Evolutionary conservation across 2,797 vertebrate species (phyloP).

Genomic region (Moxostoma hubbsi): DNA sequence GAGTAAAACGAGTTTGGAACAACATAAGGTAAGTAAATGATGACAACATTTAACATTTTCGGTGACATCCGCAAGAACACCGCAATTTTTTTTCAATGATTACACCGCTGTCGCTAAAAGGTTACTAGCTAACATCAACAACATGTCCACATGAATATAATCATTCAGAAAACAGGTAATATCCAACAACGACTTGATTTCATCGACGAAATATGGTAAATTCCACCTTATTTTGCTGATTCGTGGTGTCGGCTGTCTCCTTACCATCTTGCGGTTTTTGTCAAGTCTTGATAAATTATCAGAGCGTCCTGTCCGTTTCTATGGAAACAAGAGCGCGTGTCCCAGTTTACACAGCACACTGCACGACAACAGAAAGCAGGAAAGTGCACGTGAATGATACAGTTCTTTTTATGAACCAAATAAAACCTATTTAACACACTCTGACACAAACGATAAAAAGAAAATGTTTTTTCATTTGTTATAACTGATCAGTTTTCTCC

Average conservation of each 20-base stretch:
- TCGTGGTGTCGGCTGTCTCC: constrained; percentile 51
- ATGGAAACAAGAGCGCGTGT: constrained; percentile 74
- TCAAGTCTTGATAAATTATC: constrained; percentile 44
- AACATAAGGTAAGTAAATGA: too few species aligned
- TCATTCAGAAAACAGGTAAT: neutral
- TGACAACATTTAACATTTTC: too few species aligned
- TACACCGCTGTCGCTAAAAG: constrained; percentile 21
- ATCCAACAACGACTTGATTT: neutral
- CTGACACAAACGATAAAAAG: too few species aligned
- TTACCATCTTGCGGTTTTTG: constrained; percentile 73
- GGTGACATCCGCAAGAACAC: neutral
- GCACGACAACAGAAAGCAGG: neutral
- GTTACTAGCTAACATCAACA: constrained; percentile 18
- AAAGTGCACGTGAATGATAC: constrained; percentile 7
- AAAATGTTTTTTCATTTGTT: too few species aligned
- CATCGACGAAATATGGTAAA: constrained; percentile 13
- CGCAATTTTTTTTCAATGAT: neutral
- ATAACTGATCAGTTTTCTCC: too few species aligned
- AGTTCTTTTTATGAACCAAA: neutral
- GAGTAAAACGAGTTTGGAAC: too few species aligned
- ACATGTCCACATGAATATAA: neutral
- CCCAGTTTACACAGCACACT: constrained; percentile 42
- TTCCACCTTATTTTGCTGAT: constrained; percentile 58
- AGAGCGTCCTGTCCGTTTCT: constrained; percentile 70
- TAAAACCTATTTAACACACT: neutral